A percentile compares a stretch with the other conserved stretches of the same genome.
Evolutionary conservation across 1,140 invertebrate genomes (phyloP).

Genomic region (Pseudomyrmex concolor): DNA sequence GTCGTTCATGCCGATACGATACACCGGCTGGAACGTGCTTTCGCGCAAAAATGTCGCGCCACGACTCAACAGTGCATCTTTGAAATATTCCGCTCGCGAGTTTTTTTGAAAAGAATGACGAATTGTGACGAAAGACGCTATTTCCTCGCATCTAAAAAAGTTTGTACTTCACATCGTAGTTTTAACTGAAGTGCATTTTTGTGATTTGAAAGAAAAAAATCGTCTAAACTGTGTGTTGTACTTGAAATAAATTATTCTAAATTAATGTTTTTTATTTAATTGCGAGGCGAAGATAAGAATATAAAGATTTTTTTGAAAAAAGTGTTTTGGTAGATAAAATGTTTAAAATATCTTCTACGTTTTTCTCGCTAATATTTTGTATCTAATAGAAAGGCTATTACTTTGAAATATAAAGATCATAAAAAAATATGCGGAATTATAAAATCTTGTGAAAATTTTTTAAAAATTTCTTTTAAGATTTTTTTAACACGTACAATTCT

Average conservation of each 20-base stretch:
- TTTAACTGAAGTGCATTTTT: background rate
- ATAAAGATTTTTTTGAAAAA: too few species aligned
- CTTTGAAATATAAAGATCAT: background rate
- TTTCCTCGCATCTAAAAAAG: slow-evolving; percentile 17
- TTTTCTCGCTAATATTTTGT: slow-evolving; percentile 3
- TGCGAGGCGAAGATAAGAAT: too few species aligned
- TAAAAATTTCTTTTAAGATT: background rate
- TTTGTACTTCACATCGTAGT: slow-evolving; percentile 6
- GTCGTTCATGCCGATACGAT: slow-evolving; percentile 41
- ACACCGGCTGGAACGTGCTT: slow-evolving; percentile 37
- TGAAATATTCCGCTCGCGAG: slow-evolving; percentile 31
- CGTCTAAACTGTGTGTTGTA: background rate
- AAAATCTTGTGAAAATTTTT: background rate
- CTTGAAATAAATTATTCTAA: too few species aligned
- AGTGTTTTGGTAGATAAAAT: background rate
- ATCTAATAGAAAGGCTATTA: background rate
- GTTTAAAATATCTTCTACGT: slow-evolving; percentile 5
- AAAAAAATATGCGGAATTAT: slow-evolving; percentile 9
- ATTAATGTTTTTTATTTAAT: too few species aligned
- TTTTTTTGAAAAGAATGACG: background rate
- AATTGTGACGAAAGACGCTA: slow-evolving; percentile 22
- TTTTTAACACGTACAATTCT: background rate
- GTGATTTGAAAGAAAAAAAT: background rate
- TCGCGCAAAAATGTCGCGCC: background rate
- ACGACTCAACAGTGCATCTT: slow-evolving; percentile 12